Percentiles rank a stretch among this genome's conserved stretches.
Evolutionary conservation across 2,888 invertebrate species (phyloP).

Genomic region (Aphidoletes aphidimyza): DNA sequence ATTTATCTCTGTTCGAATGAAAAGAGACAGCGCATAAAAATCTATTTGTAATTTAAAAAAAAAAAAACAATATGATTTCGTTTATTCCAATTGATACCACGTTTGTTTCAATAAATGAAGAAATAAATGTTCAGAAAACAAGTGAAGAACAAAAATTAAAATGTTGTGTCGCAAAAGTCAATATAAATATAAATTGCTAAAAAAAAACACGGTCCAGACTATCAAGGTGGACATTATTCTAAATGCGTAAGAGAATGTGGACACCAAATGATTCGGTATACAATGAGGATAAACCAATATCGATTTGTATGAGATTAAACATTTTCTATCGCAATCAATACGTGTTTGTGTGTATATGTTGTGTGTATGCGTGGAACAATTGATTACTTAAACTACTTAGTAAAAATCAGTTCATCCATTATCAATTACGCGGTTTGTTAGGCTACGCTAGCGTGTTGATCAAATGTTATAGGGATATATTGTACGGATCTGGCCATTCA

Average conservation of each 20-base stretch:
- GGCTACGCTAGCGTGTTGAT: background rate
- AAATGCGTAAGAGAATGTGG: background rate
- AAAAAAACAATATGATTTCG: too few relatives aligned
- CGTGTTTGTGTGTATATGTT: background rate
- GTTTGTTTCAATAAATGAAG: too few relatives aligned
- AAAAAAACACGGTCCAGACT: too few relatives aligned
- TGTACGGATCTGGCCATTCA: background rate
- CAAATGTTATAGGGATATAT: background rate
- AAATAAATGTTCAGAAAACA: too few relatives aligned
- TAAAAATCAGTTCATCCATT: slow-evolving; percentile 46
- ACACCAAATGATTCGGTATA: background rate
- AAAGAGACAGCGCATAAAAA: too few relatives aligned
- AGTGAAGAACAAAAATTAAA: too few relatives aligned
- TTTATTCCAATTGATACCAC: too few relatives aligned
- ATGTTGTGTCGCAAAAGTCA: too few relatives aligned
- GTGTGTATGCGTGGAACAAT: background rate
- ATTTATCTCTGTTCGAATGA: too few relatives aligned
- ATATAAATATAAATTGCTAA: too few relatives aligned
- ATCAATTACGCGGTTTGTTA: background rate
- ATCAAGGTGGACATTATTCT: too few relatives aligned
- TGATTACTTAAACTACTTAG: slow-evolving; percentile 19
- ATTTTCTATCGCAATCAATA: background rate
- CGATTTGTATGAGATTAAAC: background rate
- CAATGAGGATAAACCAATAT: background rate
- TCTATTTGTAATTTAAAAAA: too few relatives aligned